These are phyloP conservation scores for Pocillopora damicornis DNA, from an alignment of 64 coral and sea anemone genomes.

Conservation along the genomic window DNA sequence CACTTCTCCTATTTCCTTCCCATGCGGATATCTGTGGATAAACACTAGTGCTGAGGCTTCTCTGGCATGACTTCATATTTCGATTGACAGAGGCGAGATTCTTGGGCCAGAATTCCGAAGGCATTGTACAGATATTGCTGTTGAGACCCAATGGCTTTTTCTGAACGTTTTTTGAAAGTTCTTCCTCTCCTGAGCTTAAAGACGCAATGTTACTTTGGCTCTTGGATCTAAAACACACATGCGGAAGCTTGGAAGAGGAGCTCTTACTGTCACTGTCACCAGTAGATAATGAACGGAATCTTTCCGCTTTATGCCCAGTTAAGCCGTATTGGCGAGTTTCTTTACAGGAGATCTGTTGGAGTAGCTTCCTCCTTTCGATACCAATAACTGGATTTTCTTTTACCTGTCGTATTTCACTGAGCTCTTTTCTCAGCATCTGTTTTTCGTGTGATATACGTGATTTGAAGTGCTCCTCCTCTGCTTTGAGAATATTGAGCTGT, in stretches of 20 bases:
- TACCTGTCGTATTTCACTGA: background rate
- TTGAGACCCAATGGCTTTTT: background rate
- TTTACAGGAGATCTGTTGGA: background rate
- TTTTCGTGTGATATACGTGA: constrained; percentile 4
- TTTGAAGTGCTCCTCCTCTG: background rate
- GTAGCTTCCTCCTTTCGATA: background rate
- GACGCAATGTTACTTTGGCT: background rate
- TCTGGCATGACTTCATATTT: background rate
- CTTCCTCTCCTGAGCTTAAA: background rate
- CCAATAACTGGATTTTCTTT: constrained; percentile 7
- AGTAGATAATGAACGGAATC: background rate
- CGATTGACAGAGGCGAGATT: background rate
- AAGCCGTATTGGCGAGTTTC: background rate
- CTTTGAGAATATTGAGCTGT: background rate
- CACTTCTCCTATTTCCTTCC: background rate
- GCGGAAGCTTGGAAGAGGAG: background rate
- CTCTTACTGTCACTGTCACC: background rate
- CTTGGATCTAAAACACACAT: background rate
- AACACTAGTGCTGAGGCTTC: constrained; percentile 10
- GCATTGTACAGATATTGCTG: background rate
- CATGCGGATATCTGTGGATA: background rate
- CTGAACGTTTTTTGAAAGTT: background rate
- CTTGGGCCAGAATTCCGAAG: background rate
- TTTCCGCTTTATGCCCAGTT: background rate
- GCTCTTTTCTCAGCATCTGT: background rate